Evolutionary conservation across 2,113 vertebrate species (phyloP).

Genomic region (Cottus gobio): DNA sequence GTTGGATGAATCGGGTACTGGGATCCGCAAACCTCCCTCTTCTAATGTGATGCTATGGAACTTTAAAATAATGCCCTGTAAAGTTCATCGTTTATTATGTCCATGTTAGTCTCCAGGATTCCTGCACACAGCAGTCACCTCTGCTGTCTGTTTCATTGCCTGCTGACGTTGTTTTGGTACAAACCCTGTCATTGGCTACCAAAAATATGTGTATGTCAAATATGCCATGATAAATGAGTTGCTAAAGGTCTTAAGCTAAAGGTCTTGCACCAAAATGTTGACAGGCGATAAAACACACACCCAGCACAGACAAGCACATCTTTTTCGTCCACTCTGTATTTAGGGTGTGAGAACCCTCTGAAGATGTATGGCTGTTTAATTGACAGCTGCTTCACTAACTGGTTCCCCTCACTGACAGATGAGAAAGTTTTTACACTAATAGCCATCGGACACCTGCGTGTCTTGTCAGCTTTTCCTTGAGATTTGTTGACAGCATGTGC

Average conservation of each 20-base stretch:
- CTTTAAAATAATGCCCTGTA: not conserved
- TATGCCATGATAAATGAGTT: constrained; percentile 49
- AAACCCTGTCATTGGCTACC: constrained; percentile 3
- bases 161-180: not conserved
- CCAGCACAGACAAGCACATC: not conserved
- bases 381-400: constrained; percentile 71
- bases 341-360: constrained; percentile 37
- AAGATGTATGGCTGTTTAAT: constrained; percentile 66
- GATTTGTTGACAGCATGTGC: constrained; percentile 62
- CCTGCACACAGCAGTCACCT: not conserved
- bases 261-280: constrained; percentile 56
- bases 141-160: not conserved
- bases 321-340: constrained; percentile 27
- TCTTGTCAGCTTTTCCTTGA: constrained; percentile 65
- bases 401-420: constrained; percentile 68
- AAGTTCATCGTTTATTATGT: not conserved
- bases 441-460: constrained; percentile 70
- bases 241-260: constrained; percentile 57
- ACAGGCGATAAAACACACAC: constrained; percentile 52
- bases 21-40: constrained; percentile 20
- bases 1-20: constrained; percentile 49
- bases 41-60: constrained; percentile 8
- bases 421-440: constrained; percentile 68
- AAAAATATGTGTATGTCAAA: constrained; percentile 20
- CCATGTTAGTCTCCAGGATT: constrained; percentile 5